These are phyloP conservation scores for Pteronotus mesoamericanus DNA, from an alignment of 2,797 vertebrate species.

Conservation along the genomic window DNA sequence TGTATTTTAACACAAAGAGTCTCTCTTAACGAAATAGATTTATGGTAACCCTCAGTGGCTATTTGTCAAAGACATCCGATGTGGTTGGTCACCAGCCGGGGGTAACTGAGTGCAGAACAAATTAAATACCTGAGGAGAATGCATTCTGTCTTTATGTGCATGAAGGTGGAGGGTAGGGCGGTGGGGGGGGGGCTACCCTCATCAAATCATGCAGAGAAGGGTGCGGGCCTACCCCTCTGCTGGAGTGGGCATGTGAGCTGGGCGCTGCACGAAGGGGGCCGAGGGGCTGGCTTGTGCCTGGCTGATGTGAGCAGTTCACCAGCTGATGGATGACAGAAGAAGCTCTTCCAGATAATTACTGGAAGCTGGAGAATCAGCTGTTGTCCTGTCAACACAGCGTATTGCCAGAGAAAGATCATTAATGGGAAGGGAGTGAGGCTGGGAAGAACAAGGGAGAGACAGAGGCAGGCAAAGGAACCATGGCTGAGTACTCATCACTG, in stretches of 20 bases:
- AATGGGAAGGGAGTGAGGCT: background rate
- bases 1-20: conserved; percentile 13
- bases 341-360: background rate
- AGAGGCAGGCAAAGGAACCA: background rate
- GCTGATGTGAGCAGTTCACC: background rate
- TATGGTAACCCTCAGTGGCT: background rate
- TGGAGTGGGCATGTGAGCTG: background rate
- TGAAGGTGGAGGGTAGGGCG: background rate
- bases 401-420: background rate
- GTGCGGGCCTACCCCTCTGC: background rate
- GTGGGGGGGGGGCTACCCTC: background rate
- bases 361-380: background rate
- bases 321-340: background rate
- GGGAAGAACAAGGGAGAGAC: background rate
- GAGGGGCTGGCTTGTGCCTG: background rate
- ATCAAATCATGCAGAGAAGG: background rate
- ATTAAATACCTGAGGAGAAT: background rate
- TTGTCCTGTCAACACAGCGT: background rate
- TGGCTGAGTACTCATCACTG: too few relatives aligned
- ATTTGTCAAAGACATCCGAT: background rate
- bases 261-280: background rate
- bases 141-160: background rate
- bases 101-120: background rate
- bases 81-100: background rate
- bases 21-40: background rate